A percentile compares a stretch with the other conserved stretches of the same genome.
Evolutionary conservation across 2,888 invertebrate genomes (phyloP).

Genomic region (Homarus gammarus): DNA sequence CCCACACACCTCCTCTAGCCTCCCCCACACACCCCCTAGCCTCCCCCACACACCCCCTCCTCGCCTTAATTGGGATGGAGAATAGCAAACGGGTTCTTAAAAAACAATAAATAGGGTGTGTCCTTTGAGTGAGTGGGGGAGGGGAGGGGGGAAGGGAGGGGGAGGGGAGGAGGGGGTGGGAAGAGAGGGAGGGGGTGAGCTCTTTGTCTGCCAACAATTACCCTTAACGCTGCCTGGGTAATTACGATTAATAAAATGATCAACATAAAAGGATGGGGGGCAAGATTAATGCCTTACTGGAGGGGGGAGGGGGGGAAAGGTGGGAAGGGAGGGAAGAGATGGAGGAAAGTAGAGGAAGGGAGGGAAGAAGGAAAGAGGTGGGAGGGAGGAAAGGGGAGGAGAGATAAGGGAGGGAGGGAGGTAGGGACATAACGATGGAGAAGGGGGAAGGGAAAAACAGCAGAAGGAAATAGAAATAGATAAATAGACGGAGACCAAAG

Average conservation of each 20-base stretch:
- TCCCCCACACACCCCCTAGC: too few species aligned
- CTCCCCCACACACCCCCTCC: too few species aligned
- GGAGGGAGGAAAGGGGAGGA: too few species aligned
- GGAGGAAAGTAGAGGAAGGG: background rate
- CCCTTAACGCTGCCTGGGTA: background rate
- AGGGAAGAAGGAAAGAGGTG: too few species aligned
- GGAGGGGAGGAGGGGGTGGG: background rate
- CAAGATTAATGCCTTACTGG: background rate
- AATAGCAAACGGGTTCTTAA: too few species aligned
- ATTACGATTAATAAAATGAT: constrained; percentile 18
- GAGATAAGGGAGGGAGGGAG: background rate
- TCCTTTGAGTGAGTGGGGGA: too few species aligned
- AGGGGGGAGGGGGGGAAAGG: too few species aligned
- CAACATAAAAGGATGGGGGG: background rate
- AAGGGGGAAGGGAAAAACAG: background rate
- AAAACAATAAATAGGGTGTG: too few species aligned
- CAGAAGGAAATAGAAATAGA: background rate
- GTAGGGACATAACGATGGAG: background rate
- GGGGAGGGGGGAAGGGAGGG: background rate
- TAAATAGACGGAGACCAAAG: background rate
- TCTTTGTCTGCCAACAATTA: background rate
- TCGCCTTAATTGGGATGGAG: too few species aligned
- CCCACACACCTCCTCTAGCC: too few species aligned
- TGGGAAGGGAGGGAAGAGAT: too few species aligned
- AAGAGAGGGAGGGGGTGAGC: background rate